Evolutionary conservation across 2,113 vertebrate species (phyloP).

Genomic region (Colinus virginianus): DNA sequence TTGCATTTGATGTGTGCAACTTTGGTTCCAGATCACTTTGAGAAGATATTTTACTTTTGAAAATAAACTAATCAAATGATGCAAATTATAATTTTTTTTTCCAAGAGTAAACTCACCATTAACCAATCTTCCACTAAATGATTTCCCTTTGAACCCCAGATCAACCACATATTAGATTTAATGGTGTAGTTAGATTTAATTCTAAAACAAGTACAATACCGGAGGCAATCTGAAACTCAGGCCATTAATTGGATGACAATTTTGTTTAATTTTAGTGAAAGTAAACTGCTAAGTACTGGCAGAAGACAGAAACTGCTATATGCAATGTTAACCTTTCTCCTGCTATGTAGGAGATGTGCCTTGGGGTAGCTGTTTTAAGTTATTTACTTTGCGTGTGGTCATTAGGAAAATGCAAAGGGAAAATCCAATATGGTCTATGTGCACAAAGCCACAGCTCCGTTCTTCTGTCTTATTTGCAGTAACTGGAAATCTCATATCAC

Average conservation of each 20-base stretch:
- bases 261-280: constrained; percentile 59
- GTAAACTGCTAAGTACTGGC: constrained; percentile 30
- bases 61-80: neutral
- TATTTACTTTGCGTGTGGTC: constrained; percentile 35
- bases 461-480: constrained; percentile 14
- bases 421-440: neutral
- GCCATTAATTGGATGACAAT: constrained; percentile 36
- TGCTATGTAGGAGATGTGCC: neutral
- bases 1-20: neutral
- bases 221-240: constrained; percentile 45
- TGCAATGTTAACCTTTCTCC: constrained; percentile 48
- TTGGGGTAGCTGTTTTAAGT: neutral
- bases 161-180: constrained; percentile 26
- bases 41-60: neutral
- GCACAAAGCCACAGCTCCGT: neutral
- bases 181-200: constrained; percentile 15
- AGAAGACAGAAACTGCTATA: constrained; percentile 38
- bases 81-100: neutral
- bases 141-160: constrained; percentile 1
- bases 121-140: neutral
- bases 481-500: constrained; percentile 3
- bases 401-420: constrained; percentile 12
- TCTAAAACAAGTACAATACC: constrained; percentile 18
- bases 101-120: neutral
- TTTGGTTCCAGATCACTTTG: neutral